A percentile compares a stretch with the other conserved stretches of the same genome.
Evolutionary conservation across 2,797 vertebrate species (phyloP).

Genomic region (Ceyx erithaca): DNA sequence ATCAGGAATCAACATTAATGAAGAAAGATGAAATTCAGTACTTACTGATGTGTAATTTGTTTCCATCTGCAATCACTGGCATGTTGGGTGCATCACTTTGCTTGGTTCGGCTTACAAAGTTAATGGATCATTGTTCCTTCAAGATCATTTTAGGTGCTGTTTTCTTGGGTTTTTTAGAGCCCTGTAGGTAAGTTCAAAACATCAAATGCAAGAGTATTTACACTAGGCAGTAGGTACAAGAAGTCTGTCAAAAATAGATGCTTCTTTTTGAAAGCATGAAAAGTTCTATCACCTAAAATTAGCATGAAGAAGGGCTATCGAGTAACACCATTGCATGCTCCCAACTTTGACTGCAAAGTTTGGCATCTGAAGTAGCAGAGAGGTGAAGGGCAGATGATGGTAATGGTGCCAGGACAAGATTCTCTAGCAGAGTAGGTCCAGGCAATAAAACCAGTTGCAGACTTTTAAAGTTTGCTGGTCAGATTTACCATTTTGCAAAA

Average conservation of each 20-base stretch:
- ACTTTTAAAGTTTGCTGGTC: not conserved
- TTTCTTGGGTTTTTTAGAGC: not conserved
- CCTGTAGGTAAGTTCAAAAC: conserved; percentile 26
- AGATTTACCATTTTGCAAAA: conserved; percentile 29
- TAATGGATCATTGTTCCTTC: not conserved
- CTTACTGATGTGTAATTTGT: conserved; percentile 48
- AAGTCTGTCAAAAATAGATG: not conserved
- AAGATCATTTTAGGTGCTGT: not conserved
- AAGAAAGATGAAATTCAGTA: not conserved
- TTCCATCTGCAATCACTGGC: conserved; percentile 49
- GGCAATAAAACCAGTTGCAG: conserved; percentile 25
- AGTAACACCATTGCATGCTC: not conserved
- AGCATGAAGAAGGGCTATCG: not conserved
- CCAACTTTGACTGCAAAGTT: not conserved
- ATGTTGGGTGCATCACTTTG: not conserved
- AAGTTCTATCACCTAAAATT: conserved; percentile 41
- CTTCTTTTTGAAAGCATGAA: not conserved
- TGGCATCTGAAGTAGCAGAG: not conserved
- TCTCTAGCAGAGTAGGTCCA: conserved; percentile 9
- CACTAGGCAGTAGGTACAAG: not conserved
- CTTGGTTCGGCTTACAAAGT: not conserved
- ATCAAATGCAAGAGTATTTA: not conserved
- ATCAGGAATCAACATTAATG: not conserved
- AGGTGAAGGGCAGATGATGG: conserved; percentile 50
- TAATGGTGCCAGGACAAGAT: conserved; percentile 27